Base-by-base conservation (phyloP, 2,888 invertebrate genomes). In the Hoplodrina blanda region DNA sequence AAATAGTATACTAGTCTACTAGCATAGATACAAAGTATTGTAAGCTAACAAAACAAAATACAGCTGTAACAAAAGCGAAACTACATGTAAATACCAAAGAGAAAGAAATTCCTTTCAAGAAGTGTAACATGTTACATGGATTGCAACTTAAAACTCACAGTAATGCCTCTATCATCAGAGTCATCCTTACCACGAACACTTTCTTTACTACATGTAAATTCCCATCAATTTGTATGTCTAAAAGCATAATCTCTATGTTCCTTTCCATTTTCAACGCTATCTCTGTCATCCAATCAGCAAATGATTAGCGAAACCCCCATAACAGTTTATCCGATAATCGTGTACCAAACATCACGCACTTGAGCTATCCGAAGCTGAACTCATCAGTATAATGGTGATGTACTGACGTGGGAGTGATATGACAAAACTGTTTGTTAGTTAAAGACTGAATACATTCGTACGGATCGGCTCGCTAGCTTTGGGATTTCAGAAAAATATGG, bases 401-500 rank as follows among this genome's bases (percentile, higher is more conserved):
- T 46, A 11, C 25, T 62, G 54, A 77, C 73, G 85, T 87, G 81
- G 81, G 85, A 85, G 80, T 85, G 82, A 85, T 86, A 88, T 87
- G 88, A 87, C 87, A 85, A 85, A 87, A 85, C 82, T 74, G 82
- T 85, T 67, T 84, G 84, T 82, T 84, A 73, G 77, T 66, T 56
- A 68, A 50, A 30, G 56, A 30, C 55, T 63, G n/a, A 53, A 75
- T 53, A 61, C 25, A 62, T 37, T 75, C 0, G 33, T 44, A 20
- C 17, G 55, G 19, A 59, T 41, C 15, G 1, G 4, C 10, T 3
- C 0, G 13, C 5, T 37, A 1, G 13, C 13, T 20, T 20, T 41
- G 1, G 11, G 3, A 2, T 1, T 25, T 25, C 25, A 25, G 25
- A 25, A 46, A 0, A 17, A 17, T 46, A 17, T 17, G 2, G 11